These are phyloP conservation scores for Sphaeramia orbicularis DNA, from an alignment of 2,797 vertebrate genomes.

Conservation along the genomic window DNA sequence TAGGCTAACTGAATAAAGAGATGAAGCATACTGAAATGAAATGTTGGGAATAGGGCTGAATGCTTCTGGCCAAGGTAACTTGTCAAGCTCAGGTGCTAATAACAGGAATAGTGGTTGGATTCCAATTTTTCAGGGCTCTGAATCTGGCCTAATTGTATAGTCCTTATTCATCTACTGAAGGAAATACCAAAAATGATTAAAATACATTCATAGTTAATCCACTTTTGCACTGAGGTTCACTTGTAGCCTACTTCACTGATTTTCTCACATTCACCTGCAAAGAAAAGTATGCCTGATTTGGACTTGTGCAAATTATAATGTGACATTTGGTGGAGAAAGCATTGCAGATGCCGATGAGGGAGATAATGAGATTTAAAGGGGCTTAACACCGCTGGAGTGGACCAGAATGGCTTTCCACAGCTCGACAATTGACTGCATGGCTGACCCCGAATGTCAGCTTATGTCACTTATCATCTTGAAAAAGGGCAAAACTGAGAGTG, in stretches of 20 bases:
- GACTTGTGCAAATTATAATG: constrained; percentile 63
- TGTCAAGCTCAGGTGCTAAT: constrained; percentile 1
- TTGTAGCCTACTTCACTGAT: constrained; percentile 34
- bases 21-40: too few relatives aligned
- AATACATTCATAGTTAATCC: not conserved
- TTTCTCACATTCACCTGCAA: constrained; percentile 47
- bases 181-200: constrained; percentile 12
- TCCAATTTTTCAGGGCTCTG: not conserved
- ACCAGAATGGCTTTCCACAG: constrained; percentile 58
- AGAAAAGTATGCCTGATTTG: constrained; percentile 40
- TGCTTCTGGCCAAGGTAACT: not conserved
- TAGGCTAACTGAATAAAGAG: too few relatives aligned
- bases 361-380: constrained; percentile 70
- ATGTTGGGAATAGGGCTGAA: too few relatives aligned
- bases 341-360: constrained; percentile 57
- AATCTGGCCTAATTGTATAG: not conserved
- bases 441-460: constrained; percentile 64
- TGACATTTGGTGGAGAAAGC: constrained; percentile 73
- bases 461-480: constrained; percentile 66
- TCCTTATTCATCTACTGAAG: constrained; percentile 1
- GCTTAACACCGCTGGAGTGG: constrained; percentile 56
- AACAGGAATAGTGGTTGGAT: not conserved
- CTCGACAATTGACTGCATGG: constrained; percentile 57
- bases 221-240: constrained; percentile 11
- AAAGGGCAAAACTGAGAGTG: constrained; percentile 55